phyloP scores from a whole-genome alignment of 2,113 vertebrate species.

The Lepidothrix coronata region DNA sequence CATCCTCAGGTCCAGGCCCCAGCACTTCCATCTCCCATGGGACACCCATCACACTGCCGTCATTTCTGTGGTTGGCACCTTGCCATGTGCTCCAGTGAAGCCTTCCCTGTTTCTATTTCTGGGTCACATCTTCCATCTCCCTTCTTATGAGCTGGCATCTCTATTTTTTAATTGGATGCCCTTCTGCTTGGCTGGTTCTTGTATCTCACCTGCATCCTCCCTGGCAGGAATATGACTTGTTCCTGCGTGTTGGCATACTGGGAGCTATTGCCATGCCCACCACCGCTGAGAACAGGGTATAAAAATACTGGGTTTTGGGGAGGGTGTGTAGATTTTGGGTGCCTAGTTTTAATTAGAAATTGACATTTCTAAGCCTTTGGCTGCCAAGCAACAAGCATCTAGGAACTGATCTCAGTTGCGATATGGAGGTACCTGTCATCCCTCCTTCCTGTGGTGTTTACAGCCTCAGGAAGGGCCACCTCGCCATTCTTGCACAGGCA shows the following conservation, averaged over 20 bases:
- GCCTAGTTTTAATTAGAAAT: constrained; percentile 59
- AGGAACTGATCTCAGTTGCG: not conserved
- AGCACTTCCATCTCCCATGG: not conserved
- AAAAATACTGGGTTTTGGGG: not conserved
- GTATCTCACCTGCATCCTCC: not conserved
- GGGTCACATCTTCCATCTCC: not conserved
- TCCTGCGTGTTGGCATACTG: not conserved
- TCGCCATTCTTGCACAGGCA: not conserved
- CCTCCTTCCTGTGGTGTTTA: not conserved
- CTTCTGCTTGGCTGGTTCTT: not conserved
- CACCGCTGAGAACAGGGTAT: not conserved
- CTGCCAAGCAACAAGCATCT: constrained; percentile 66
- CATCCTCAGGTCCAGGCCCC: not conserved
- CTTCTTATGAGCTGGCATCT: not conserved
- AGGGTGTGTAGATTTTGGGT: constrained; percentile 27
- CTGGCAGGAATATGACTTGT: not conserved
- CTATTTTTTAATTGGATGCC: not conserved
- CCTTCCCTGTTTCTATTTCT: not conserved
- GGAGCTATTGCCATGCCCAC: not conserved
- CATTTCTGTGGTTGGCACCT: not conserved
- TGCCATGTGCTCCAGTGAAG: not conserved
- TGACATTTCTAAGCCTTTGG: constrained; percentile 64
- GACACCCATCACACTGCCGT: not conserved
- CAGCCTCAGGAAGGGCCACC: not conserved
- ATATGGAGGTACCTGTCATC: not conserved